phyloP scores from a whole-genome alignment of 2,888 invertebrate species.

The Himalopsyche tibetana region DNA sequence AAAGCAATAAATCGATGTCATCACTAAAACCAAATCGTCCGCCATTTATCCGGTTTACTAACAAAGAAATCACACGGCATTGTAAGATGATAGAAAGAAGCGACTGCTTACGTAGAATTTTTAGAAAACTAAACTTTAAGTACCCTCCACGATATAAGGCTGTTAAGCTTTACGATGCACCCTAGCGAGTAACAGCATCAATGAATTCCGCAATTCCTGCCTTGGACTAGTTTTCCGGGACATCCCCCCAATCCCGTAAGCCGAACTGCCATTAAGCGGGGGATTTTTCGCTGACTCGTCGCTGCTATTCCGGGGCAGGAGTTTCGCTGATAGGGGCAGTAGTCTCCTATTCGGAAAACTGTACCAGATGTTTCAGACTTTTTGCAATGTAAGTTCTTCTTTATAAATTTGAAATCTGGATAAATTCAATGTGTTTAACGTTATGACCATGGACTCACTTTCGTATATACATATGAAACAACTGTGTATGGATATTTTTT shows the following conservation, averaged over 20 bases:
- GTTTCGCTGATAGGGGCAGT: not conserved
- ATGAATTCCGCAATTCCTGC: slow-evolving; percentile 20
- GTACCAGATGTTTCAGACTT: slow-evolving; percentile 12
- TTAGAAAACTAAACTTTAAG: not conserved
- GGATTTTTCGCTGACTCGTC: slow-evolving; percentile 5
- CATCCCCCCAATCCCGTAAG: not conserved
- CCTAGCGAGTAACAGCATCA: slow-evolving; percentile 6
- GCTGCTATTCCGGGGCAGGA: not conserved
- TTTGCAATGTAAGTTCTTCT: not conserved
- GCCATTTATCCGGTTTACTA: no score
- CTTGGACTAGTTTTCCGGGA: slow-evolving; percentile 16
- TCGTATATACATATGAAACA: no score
- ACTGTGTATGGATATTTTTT: no score
- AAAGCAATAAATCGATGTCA: no score
- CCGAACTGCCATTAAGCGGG: not conserved
- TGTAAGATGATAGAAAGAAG: no score
- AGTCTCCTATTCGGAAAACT: not conserved
- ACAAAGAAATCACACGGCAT: no score
- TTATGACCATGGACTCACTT: no score
- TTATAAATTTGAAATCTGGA: not conserved
- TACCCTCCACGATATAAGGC: not conserved
- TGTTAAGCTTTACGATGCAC: slow-evolving; percentile 24
- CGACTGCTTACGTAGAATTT: not conserved
- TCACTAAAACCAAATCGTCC: no score
- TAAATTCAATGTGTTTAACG: no score